Evolutionary conservation across 1,140 invertebrate species (phyloP).

Genomic region (Saccostrea glomerata): DNA sequence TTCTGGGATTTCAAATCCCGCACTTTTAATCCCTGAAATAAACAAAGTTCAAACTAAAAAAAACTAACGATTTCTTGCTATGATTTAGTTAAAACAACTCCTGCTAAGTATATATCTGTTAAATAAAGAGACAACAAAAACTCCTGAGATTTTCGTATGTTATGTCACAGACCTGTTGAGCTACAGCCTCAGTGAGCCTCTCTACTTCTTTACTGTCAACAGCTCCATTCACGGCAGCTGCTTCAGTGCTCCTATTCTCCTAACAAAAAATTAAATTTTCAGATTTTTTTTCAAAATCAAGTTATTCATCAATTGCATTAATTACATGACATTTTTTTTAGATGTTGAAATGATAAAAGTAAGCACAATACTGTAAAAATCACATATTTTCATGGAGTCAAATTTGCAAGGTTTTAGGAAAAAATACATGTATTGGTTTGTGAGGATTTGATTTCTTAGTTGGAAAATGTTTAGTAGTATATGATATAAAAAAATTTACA

Average conservation of each 20-base stretch:
- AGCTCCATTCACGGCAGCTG: constrained; percentile 5
- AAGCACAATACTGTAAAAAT: not conserved
- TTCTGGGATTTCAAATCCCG: constrained; percentile 86
- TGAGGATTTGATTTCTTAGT: no score
- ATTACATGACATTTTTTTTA: not conserved
- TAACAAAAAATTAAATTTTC: not conserved
- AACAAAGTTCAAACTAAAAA: not conserved
- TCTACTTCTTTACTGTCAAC: constrained; percentile 38
- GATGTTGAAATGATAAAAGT: not conserved
- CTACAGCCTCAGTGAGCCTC: constrained; percentile 52
- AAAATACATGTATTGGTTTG: no score
- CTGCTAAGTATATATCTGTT: no score
- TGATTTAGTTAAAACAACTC: no score
- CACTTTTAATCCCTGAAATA: constrained; percentile 85
- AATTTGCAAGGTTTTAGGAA: no score
- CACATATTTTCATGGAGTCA: no score
- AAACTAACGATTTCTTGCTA: no score
- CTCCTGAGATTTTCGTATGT: no score
- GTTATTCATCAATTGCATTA: not conserved
- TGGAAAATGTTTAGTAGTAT: no score
- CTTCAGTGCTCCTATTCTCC: constrained; percentile 29
- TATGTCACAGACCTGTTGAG: constrained; percentile 52
- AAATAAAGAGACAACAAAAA: no score
- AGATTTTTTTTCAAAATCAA: not conserved
- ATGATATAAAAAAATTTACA: no score